These are phyloP conservation scores for Actenoides hombroni DNA, from an alignment of 2,113 vertebrate species.

Conservation along the genomic window DNA sequence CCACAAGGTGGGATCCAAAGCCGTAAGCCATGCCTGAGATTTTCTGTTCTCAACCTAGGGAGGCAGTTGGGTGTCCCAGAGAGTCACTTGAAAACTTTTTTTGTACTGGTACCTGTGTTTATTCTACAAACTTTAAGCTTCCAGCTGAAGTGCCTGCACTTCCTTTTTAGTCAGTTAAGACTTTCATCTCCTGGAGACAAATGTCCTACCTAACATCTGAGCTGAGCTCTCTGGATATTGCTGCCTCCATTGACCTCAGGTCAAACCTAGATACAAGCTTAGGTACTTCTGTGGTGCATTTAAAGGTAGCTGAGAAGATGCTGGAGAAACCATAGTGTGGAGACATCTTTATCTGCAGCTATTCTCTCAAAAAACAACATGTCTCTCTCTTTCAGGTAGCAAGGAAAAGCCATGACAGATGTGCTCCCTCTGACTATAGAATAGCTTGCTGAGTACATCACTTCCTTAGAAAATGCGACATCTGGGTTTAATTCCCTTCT, in stretches of 20 bases:
- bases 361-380: neutral
- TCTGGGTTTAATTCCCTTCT: slow-evolving; percentile 32
- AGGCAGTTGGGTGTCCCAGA: neutral
- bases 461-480: slow-evolving; percentile 25
- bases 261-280: neutral
- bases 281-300: neutral
- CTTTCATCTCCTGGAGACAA: neutral
- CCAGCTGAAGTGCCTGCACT: neutral
- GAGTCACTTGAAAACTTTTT: neutral
- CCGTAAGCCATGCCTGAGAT: neutral
- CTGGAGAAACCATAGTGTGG: neutral
- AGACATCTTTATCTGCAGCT: neutral
- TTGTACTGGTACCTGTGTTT: neutral
- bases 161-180: neutral
- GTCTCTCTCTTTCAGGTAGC: neutral
- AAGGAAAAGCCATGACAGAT: neutral
- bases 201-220: neutral
- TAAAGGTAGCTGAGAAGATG: neutral
- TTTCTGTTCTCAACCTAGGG: neutral
- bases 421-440: neutral
- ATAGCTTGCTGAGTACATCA: neutral
- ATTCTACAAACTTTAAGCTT: neutral
- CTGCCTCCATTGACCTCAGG: neutral
- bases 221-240: neutral
- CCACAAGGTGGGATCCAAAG: neutral